These are phyloP conservation scores for Mesoclemmys tuberculata DNA, from an alignment of 2,113 vertebrate genomes.

Conservation along the genomic window DNA sequence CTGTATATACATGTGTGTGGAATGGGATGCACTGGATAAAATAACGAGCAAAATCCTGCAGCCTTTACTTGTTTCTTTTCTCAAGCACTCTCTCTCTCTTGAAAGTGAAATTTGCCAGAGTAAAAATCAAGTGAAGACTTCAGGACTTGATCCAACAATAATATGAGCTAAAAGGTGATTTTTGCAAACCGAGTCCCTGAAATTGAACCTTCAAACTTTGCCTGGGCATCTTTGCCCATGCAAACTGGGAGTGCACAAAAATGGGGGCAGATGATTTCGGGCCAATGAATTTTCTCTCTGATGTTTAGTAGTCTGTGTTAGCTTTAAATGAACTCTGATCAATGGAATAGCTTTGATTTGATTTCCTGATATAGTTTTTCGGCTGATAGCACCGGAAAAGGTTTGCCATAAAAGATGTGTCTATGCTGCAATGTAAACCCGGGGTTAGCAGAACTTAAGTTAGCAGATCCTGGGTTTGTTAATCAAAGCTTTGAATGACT, in stretches of 20 bases:
- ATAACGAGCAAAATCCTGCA: background rate
- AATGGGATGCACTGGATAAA: background rate
- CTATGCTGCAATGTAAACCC: no score
- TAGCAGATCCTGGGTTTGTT: no score
- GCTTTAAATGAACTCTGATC: background rate
- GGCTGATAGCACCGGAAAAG: background rate
- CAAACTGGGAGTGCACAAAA: background rate
- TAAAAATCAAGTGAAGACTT: background rate
- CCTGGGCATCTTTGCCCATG: background rate
- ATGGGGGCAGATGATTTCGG: background rate
- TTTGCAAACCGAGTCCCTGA: background rate
- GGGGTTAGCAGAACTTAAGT: no score
- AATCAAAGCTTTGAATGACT: no score
- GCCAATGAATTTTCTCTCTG: background rate
- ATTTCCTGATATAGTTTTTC: background rate
- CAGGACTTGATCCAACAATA: background rate
- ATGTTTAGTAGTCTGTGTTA: background rate
- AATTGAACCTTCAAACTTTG: rapidly evolving
- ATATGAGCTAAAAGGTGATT: background rate
- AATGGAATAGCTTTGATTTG: background rate
- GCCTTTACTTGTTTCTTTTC: background rate
- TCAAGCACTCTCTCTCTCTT: background rate
- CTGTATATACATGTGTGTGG: background rate
- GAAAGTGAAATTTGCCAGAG: conserved; percentile 5
- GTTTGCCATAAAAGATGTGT: background rate